phyloP scores from a whole-genome alignment of 1,140 invertebrate species.

The Thaumetopoea pityocampa region DNA sequence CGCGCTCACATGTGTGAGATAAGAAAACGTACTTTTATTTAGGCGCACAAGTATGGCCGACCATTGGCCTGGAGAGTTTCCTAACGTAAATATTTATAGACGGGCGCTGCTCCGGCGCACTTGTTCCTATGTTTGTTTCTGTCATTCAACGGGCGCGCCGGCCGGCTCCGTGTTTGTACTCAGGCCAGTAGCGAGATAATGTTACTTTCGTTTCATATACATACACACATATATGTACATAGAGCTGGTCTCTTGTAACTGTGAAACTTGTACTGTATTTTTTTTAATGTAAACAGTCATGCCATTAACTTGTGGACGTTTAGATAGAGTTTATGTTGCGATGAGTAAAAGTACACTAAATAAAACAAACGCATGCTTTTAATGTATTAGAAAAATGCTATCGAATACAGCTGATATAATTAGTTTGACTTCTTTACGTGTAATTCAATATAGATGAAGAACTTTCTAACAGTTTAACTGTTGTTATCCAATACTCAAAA shows the following conservation, averaged over 20 bases:
- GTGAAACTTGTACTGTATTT: too few relatives aligned
- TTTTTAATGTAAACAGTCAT: too few relatives aligned
- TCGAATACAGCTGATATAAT: too few relatives aligned
- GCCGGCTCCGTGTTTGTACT: constrained; percentile 25
- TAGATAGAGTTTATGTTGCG: too few relatives aligned
- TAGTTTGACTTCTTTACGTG: too few relatives aligned
- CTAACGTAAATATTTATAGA: constrained; percentile 74
- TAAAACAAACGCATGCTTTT: too few relatives aligned
- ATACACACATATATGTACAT: constrained; percentile 10
- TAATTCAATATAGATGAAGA: too few relatives aligned
- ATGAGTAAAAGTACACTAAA: too few relatives aligned
- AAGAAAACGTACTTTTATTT: constrained; percentile 70
- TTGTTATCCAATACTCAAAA: too few relatives aligned
- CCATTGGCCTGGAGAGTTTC: constrained; percentile 67
- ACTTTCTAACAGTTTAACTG: too few relatives aligned
- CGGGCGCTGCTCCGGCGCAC: constrained; percentile 48
- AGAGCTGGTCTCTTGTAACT: constrained; percentile 9
- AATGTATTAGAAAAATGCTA: too few relatives aligned
- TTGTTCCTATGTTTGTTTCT: constrained; percentile 70
- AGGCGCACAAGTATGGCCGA: constrained; percentile 47
- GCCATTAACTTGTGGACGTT: too few relatives aligned
- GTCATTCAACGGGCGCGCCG: constrained; percentile 60
- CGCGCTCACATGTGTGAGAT: constrained; percentile 59
- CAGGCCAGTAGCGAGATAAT: constrained; percentile 19
- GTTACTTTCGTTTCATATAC: constrained; percentile 29